Percentiles rank a stretch among this genome's conserved stretches.
Evolutionary conservation across 2,888 invertebrate species (phyloP).

Genomic region (Archips crataeganus): DNA sequence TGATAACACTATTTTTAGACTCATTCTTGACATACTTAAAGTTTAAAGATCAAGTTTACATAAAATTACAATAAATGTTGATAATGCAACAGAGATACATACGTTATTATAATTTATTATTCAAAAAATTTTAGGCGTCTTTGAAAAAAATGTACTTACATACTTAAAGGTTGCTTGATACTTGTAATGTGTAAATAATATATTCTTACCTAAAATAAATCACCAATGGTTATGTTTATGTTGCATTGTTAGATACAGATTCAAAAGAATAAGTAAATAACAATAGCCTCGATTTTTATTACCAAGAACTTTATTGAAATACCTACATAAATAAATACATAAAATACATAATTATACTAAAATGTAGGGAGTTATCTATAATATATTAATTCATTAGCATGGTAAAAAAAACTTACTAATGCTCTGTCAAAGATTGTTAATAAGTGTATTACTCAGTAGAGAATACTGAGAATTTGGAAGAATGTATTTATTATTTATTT

Average conservation of each 20-base stretch:
- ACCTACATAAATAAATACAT: no score
- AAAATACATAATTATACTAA: no score
- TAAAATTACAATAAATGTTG: not conserved
- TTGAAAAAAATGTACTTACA: not conserved
- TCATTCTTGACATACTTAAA: not conserved
- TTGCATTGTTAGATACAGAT: no score
- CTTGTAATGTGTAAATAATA: no score
- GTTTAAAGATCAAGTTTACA: not conserved
- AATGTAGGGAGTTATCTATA: no score
- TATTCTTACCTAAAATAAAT: no score
- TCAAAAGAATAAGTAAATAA: no score
- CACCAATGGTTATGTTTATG: no score
- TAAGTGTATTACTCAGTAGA: not conserved
- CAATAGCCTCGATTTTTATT: no score
- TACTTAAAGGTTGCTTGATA: no score
- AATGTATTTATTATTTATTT: not conserved
- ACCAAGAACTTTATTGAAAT: no score
- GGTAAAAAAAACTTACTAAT: not conserved
- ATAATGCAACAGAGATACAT: not conserved
- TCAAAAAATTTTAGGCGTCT: not conserved
- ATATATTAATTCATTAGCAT: no score
- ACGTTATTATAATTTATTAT: not conserved
- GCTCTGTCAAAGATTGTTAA: not conserved
- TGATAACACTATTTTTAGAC: slow-evolving; percentile 1
- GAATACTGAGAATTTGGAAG: not conserved